These are phyloP conservation scores for Tolypeutes matacus DNA, from an alignment of 2,797 vertebrate genomes.

Conservation along the genomic window DNA sequence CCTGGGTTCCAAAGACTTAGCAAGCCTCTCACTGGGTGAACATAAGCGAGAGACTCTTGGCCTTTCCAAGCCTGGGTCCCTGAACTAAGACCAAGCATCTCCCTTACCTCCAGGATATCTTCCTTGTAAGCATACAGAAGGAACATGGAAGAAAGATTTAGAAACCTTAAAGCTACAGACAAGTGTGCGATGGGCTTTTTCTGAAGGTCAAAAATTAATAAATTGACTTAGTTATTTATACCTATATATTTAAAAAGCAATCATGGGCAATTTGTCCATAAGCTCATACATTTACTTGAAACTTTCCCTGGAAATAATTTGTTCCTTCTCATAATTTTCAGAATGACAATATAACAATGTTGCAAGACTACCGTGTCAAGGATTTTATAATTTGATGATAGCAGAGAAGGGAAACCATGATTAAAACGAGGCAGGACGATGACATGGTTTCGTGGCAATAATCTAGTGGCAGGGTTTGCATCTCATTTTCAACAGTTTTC, in stretches of 20 bases:
- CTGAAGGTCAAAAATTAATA: slow-evolving; percentile 74
- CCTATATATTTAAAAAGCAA: slow-evolving; percentile 71
- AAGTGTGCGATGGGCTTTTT: slow-evolving; percentile 17
- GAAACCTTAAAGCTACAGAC: slow-evolving; percentile 60
- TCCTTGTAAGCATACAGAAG: background rate
- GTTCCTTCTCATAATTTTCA: slow-evolving; percentile 77
- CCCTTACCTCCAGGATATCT: background rate
- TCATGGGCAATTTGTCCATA: slow-evolving; percentile 77
- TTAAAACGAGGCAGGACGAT: slow-evolving; percentile 65
- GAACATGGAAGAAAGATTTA: slow-evolving; percentile 28
- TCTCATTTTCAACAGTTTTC: slow-evolving; percentile 12
- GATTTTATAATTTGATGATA: slow-evolving; percentile 75
- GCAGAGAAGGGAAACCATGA: slow-evolving; percentile 66
- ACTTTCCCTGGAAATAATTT: slow-evolving; percentile 74
- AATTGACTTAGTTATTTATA: slow-evolving; percentile 67
- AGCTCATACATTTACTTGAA: slow-evolving; percentile 79
- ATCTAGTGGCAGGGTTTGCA: background rate
- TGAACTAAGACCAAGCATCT: background rate
- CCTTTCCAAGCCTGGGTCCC: background rate
- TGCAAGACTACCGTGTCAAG: slow-evolving; percentile 52
- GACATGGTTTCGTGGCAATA: slow-evolving; percentile 33
- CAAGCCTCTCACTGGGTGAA: background rate
- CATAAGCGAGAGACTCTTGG: background rate
- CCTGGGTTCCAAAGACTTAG: slow-evolving; percentile 60
- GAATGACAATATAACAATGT: slow-evolving; percentile 72